These are phyloP conservation scores for Cataglyphis albicans DNA, from an alignment of 2,888 invertebrate genomes.

Conservation along the genomic window DNA sequence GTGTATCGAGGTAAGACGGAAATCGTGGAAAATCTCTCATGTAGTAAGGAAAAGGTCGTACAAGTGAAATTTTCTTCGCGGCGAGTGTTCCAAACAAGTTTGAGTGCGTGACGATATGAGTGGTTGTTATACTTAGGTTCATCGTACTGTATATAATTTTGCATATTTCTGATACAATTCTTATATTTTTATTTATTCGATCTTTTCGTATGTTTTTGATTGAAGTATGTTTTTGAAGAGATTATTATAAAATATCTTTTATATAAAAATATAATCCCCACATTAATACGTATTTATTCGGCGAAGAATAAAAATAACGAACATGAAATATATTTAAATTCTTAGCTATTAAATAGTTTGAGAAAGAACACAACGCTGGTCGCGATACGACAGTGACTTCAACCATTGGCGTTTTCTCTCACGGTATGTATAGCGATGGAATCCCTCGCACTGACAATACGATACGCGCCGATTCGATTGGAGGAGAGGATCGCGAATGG, in stretches of 20 bases:
- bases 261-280: too few species aligned
- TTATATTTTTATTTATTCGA: not conserved
- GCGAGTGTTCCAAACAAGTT: constrained; percentile 6
- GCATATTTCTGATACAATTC: not conserved
- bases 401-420: constrained; percentile 57
- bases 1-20: not conserved
- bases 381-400: constrained; percentile 45
- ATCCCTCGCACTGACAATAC: constrained; percentile 38
- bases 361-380: constrained; percentile 2
- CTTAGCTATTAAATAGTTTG: constrained; percentile 24
- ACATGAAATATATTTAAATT: not conserved
- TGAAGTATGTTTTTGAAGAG: not conserved
- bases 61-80: constrained; percentile 11
- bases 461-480: constrained; percentile 65
- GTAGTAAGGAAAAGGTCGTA: constrained; percentile 21
- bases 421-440: constrained; percentile 54
- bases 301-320: not conserved
- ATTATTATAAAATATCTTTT: not conserved
- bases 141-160: not conserved
- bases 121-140: not conserved
- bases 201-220: not conserved
- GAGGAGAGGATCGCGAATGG: constrained; percentile 56
- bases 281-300: not conserved
- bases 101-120: not conserved
- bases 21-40: constrained; percentile 9